These are phyloP conservation scores for Zhuqinia jingwanae DNA, from an alignment of 2,888 invertebrate genomes.

Conservation along the genomic window DNA sequence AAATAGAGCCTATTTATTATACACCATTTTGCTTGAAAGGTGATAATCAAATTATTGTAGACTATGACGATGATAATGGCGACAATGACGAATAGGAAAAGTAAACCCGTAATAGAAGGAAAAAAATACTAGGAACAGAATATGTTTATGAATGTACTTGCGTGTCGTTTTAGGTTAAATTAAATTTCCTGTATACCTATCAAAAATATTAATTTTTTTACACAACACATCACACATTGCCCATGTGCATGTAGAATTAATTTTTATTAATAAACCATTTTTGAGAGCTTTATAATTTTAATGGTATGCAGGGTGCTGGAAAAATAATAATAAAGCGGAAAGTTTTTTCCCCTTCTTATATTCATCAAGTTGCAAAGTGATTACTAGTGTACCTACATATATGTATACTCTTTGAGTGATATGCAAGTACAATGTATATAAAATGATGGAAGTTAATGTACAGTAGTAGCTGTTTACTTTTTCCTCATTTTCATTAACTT, in stretches of 20 bases:
- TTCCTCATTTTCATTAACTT: background rate
- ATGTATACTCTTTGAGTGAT: background rate
- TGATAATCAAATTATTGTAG: too few relatives aligned
- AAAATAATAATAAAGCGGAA: background rate
- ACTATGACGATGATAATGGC: too few relatives aligned
- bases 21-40: too few relatives aligned
- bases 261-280: background rate
- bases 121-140: too few relatives aligned
- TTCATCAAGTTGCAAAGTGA: too few relatives aligned
- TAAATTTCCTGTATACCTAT: too few relatives aligned
- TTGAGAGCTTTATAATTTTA: background rate
- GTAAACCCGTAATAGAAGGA: too few relatives aligned
- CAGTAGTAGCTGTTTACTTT: background rate
- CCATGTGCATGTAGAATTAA: background rate
- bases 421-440: background rate
- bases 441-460: background rate
- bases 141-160: too few relatives aligned
- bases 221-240: background rate
- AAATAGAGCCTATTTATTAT: too few relatives aligned
- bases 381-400: background rate
- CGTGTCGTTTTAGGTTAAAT: too few relatives aligned
- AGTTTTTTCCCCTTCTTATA: too few relatives aligned
- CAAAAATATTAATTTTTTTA: background rate
- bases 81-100: too few relatives aligned
- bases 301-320: background rate